Conservation (phyloP, 2,113 vertebrate genomes). For the Panurus biarmicus region DNA sequence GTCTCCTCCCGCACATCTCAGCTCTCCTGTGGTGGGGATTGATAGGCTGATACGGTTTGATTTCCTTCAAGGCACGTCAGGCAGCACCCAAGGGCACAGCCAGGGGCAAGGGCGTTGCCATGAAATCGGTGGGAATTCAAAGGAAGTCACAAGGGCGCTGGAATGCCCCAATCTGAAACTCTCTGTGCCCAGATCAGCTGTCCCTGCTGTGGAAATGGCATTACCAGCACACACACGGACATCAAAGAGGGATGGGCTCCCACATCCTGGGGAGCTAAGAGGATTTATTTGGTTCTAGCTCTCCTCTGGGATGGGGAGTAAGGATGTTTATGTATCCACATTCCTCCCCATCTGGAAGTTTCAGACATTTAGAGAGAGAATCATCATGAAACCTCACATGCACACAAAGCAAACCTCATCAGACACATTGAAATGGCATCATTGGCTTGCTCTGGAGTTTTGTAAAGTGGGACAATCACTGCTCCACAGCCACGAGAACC, state of each 20-base stretch:
- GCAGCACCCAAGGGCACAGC: not conserved
- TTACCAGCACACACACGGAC: constrained; percentile 46
- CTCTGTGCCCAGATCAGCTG: not conserved
- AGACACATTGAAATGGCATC: not conserved
- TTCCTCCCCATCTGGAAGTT: not conserved
- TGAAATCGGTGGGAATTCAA: not conserved
- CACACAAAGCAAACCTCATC: not conserved
- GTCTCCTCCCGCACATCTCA: not conserved
- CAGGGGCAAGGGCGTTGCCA: not conserved
- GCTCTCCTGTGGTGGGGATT: not conserved
- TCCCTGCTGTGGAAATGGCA: constrained; percentile 37
- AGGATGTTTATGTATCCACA: constrained; percentile 14
- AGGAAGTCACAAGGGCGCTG: not conserved
- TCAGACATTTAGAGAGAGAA: not conserved
- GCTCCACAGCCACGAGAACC: not conserved
- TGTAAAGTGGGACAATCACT: not conserved
- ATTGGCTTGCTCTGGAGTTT: not conserved
- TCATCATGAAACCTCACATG: not conserved
- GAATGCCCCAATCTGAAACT: not conserved
- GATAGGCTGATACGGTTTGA: not conserved
- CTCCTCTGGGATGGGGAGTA: not conserved
- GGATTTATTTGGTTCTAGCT: constrained; percentile 53
- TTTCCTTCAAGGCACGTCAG: not conserved
- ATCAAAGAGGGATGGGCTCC: constrained; percentile 41
- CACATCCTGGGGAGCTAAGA: constrained; percentile 30